A percentile compares a stretch with the other conserved stretches of the same genome.
Conservation (phyloP, 2,888 invertebrate genomes). For the Lasiommata megera region DNA sequence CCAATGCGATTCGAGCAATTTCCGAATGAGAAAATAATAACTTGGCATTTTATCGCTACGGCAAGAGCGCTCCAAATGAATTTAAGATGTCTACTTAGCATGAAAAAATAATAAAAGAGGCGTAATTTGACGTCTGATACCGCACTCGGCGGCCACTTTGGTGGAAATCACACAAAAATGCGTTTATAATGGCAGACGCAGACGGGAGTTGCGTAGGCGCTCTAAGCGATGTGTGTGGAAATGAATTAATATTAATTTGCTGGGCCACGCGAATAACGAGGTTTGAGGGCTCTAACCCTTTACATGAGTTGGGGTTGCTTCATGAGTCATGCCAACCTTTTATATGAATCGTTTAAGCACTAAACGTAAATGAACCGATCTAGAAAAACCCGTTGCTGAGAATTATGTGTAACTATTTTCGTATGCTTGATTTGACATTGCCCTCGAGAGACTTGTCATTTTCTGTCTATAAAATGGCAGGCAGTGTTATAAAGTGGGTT, state of each 20-base stretch:
- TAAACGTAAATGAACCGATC: not conserved
- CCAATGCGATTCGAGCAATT: conserved; percentile 10
- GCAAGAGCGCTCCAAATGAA: conserved; percentile 29
- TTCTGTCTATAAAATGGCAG: no score
- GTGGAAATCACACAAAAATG: conserved; percentile 22
- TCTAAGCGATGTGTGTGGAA: conserved; percentile 12
- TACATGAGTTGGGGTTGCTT: not conserved
- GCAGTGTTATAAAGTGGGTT: no score
- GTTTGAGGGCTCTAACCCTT: conserved; percentile 2
- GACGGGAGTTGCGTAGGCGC: not conserved
- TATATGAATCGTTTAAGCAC: not conserved
- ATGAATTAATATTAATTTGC: conserved; percentile 16
- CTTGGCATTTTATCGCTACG: conserved; percentile 29
- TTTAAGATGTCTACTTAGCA: conserved; percentile 33
- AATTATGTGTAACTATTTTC: no score
- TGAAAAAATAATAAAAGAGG: conserved; percentile 31
- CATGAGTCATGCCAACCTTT: conserved; percentile 2
- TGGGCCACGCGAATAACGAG: not conserved
- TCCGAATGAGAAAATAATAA: conserved; percentile 29
- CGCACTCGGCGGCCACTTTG: conserved; percentile 34
- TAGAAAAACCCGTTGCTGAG: no score
- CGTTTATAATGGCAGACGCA: conserved; percentile 23
- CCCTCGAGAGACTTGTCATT: no score
- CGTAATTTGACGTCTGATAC: conserved; percentile 46
- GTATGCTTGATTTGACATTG: no score